Conservation (phyloP, 2,888 invertebrate genomes). For the Melinopterus prodromus region DNA sequence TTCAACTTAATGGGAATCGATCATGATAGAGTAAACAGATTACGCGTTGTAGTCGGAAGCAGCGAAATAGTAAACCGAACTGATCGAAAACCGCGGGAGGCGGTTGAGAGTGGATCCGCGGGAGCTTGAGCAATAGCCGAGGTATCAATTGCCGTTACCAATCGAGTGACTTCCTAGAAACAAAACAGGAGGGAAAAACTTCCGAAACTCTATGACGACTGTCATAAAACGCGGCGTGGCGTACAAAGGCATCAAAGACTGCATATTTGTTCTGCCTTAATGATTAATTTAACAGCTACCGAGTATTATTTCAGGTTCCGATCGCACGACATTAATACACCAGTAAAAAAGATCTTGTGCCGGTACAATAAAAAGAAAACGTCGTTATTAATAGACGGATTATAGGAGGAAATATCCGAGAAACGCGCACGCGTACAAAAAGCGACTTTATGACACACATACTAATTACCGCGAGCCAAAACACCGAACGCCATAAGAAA, state of each 20-base stretch:
- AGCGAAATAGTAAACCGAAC: too few relatives aligned
- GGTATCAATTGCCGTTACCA: not conserved
- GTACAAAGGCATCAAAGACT: conserved; percentile 51
- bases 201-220: conserved; percentile 17
- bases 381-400: conserved; percentile 15
- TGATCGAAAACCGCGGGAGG: too few relatives aligned
- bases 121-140: not conserved
- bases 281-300: conserved; percentile 47
- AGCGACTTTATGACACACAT: not conserved
- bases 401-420: not conserved
- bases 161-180: not conserved
- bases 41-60: too few relatives aligned
- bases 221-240: conserved; percentile 31
- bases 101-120: not conserved
- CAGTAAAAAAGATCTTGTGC: conserved; percentile 6
- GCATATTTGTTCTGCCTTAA: conserved; percentile 51
- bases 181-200: not conserved
- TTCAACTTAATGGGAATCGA: too few relatives aligned
- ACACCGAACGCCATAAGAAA: not conserved
- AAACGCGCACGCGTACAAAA: not conserved
- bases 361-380: not conserved
- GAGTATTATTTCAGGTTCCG: conserved; percentile 48
- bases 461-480: conserved; percentile 4
- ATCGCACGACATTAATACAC: conserved; percentile 14
- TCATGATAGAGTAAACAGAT: too few relatives aligned